Base-by-base conservation (phyloP, 1,140 invertebrate species). In the Rhizoglyphus robini region DNA sequence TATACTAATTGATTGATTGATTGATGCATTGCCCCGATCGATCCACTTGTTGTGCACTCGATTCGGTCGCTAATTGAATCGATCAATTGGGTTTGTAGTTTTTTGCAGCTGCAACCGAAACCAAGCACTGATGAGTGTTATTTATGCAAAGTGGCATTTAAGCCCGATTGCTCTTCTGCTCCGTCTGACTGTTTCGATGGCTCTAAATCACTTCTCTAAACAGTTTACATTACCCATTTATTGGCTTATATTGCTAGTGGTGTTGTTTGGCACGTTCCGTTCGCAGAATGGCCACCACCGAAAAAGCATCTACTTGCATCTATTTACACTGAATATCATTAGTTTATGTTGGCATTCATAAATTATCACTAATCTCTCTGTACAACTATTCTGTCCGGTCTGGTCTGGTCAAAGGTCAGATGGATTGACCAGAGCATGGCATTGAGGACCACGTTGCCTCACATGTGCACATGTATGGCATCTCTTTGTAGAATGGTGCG, bases 1-100 rank as follows among this genome's bases (percentile, higher is more conserved):
- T 41, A 41, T 32, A 32, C 51, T 54, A 54, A 54, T 54, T 54
- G 51, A 54, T 54, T 54, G 51, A 54, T 54, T 54, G 51, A 54
- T 54, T 54, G 51, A 54, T 54, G 36, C 36, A 41, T 41, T 23
- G 51, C 8, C 51, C 8, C 20, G 8, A 8, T 41, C 36, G 36
- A 41, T 41, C 36, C 36, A 41, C 36, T 41, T 54, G 51, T 32
- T 27, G 23, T 54, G 8, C 51, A 54, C 8, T 54, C 51, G 23
- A 25, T 54, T 41, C 36, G 36, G 18, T 41, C 36, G 36, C 51
- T 54, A 54, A 54, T 54, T 54, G 51, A 54, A 27, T 54, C 20
- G 51, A 54, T 54, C 31, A 32, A 11, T 41, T 18, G 18, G 18
- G 18, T 41, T 11, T 41, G 36, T 41, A 18, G 8, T 11, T 8